Base-by-base conservation (phyloP, 2,113 vertebrate genomes). In the Podilymbus podiceps region DNA sequence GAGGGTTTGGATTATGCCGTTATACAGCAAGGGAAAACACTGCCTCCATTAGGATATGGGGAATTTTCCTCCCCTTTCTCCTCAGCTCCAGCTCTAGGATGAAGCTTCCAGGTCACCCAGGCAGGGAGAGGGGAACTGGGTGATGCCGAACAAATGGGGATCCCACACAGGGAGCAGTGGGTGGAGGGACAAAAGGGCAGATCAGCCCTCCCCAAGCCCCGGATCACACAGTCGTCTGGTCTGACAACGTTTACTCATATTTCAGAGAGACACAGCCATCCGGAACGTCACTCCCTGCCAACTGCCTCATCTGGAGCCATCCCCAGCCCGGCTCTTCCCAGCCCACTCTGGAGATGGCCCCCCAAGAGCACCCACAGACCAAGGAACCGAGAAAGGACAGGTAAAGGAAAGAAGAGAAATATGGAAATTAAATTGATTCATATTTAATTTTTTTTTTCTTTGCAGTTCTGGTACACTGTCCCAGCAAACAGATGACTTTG, bases 291-390 rank as follows among this genome's bases (percentile, higher is more conserved):
- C 78, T 95, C 79, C 88, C 95, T 96, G 97, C 97, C 97, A 97
- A 95, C 90, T 92, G 86, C 93, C 96, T 97, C 97, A 96, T 97
- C 97, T 97, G 97, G 94, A 97, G 94, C 95, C 91, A 94, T 97
- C 95, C 85, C 3, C 73, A 90, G 91, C 96, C 72, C 28, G 0
- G 58, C 63, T 85, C 59, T 90, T 96, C 89, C 78, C 89, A 91
- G 85, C 66, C 84, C 3, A 12, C 50, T 84, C 42, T 1, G 3
- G 49, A 76, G 85, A 81, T 5, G 1, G 20, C 35, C 75, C 49
- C 85, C 73, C 38, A n/a, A 31, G n/a, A 84, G 60, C 77, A 90
- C 33, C 66, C 82, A 73, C 81, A 74, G 42, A 68, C 27, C 79
- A 67, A 92, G 62, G 53, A 82, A 80, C 6, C 64, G 46, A 85